Conservation (phyloP, 64 coral and sea anemone genomes). For the Trachythela sp. region DNA sequence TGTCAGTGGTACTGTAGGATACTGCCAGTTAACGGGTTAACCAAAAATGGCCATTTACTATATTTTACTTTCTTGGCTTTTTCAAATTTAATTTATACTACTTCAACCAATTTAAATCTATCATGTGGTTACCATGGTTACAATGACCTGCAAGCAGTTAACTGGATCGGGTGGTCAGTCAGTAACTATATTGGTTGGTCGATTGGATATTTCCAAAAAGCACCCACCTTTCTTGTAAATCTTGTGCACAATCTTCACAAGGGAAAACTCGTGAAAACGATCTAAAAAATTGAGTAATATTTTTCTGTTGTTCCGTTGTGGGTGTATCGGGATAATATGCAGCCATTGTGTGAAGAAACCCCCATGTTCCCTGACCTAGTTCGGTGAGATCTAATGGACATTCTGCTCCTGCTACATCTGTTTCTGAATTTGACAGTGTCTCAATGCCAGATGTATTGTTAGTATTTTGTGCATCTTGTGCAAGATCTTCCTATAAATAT, state of each 20-base stretch:
- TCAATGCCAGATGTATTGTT: neutral
- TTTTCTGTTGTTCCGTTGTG: conserved; percentile 55
- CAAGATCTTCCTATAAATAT: no score
- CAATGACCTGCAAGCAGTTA: no score
- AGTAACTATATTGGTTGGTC: no score
- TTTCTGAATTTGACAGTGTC: neutral
- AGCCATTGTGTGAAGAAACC: conserved; percentile 92
- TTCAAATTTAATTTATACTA: no score
- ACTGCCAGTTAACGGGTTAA: no score
- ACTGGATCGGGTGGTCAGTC: no score
- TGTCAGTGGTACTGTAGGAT: no score
- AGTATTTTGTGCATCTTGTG: neutral
- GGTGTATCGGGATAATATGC: conserved; percentile 94
- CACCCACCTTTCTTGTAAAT: conserved; percentile 65
- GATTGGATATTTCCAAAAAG: neutral
- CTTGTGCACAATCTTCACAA: conserved; percentile 84
- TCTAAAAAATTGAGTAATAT: conserved; percentile 80
- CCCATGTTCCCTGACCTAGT: conserved; percentile 79
- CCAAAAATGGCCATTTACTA: no score
- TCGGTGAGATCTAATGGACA: conserved; percentile 83
- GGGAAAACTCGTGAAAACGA: conserved; percentile 89
- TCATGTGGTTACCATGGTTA: no score
- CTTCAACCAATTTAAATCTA: no score
- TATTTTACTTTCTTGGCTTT: no score
- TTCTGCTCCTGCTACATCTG: conserved; percentile 16